Base-by-base conservation (phyloP, 2,113 vertebrate species). In the Epinephelus lanceolatus region DNA sequence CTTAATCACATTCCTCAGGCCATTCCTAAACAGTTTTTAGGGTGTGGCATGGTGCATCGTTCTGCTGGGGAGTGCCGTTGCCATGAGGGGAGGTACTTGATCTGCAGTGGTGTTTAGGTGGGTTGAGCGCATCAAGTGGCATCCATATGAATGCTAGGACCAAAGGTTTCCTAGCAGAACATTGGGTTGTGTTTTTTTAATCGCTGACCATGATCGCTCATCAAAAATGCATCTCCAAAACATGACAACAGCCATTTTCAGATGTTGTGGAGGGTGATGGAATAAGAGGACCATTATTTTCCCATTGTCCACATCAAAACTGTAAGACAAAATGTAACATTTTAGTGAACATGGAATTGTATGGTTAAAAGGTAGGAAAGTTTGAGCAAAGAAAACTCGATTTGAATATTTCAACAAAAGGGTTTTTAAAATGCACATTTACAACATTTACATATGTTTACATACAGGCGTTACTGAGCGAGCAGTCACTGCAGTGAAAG, bases 401-500 rank as follows among this genome's bases (percentile, higher is more conserved):
- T 53, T 53, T 8, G 2, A 19, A 55, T n/a, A 10, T 49, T 14
- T 55, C 8, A 5, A 10, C 9, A n/a, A n/a, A 71, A 40, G 19
- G 49, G 14, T 40, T 27, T 5, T 33, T 6, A 33, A 30, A 70
- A 70, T 70, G 17, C 17, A 23, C 19, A 10, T 3, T 3, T n/a
- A 1, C 53, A 55, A 25, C 9, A 67, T 81, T 70, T 76, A 23
- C 45, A 69, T 76, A 63, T 71, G 56, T 80, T 65, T 71, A 33
- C 56, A 76, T 62, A 55, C 13, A 53, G 61, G 49, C 27, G 59
- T 71, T 70, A 67, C 27, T 49, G 51, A 69, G 37, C 6, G 6
- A 67, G 61, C 47, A 49, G 19, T 78, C 55, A 45, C 18, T 33
- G 51, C 6, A 25, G 21, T 27, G 37, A 49, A 27, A 51, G 2